Base-by-base conservation (phyloP, 2,888 invertebrate genomes). In the Hydropsyche betteni region DNA sequence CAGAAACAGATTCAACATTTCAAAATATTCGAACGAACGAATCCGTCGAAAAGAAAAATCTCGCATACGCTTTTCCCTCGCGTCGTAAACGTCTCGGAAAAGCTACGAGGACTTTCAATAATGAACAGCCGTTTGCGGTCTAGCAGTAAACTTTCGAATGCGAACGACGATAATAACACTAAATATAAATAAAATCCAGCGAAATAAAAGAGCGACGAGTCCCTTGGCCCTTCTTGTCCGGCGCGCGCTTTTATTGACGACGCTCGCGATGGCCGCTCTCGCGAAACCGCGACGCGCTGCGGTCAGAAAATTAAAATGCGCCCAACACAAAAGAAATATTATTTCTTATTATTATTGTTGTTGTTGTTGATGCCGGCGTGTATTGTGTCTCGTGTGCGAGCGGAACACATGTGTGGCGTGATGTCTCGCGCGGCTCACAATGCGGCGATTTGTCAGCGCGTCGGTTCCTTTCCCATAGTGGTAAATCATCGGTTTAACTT, bases 261-360 rank as follows among this genome's bases (percentile, higher is more conserved):
- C 44, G 44, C 44, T 24, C 24, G 24, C 24, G 24, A 24, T 24
- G 24, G 74, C 69, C 24, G 24, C 24, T 72, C 75, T 51, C 74
- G 75, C 75, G 77, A 80, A 80, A 87, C 85, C 83, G 84, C 83
- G 64, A 64, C 34, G 81, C 81, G 80, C 83, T 86, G 87, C 85
- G 88, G 87, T 87, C 87, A 86, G 84, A 86, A 86, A 88, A 88
- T 87, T 87, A 88, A 88, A 88, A 87, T 86, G 80, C 76, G 80
- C 79, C 76, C 44, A 77, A 78, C 76, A 76, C 76, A 78, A 79
- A 77, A 76, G 76, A 79, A 79, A 79, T 76, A 78, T 3, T 75
- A 78, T 74, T 44, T 44, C 44, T 44, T 44, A 44, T 44, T 44
- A 44, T 61, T 52, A 51, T 74, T 68, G 74, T 16, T 68, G 51